phyloP scores from a whole-genome alignment of 2,888 invertebrate species.

The Loripinus fragilis region DNA sequence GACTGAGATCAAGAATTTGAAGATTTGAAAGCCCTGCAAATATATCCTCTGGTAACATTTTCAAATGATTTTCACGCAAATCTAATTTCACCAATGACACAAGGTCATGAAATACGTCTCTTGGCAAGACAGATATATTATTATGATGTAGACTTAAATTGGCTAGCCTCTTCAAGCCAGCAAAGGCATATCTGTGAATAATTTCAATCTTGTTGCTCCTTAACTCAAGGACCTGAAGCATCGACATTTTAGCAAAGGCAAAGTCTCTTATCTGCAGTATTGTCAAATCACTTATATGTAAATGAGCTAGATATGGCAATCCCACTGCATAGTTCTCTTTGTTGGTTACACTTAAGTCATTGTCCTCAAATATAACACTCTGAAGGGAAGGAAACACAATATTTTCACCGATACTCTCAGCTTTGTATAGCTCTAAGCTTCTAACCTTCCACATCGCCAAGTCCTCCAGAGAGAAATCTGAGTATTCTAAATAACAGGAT shows the following conservation, averaged over 20 bases:
- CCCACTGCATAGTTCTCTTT: background rate
- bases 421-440: constrained; percentile 24
- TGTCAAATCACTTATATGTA: constrained; percentile 43
- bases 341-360: background rate
- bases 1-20: constrained; percentile 48
- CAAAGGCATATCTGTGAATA: constrained; percentile 36
- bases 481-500: constrained; percentile 25
- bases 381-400: constrained; percentile 22
- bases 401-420: background rate
- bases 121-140: constrained; percentile 50
- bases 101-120: constrained; percentile 54
- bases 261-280: constrained; percentile 25
- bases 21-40: constrained; percentile 52
- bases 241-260: constrained; percentile 26
- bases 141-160: constrained; percentile 43
- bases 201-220: constrained; percentile 41
- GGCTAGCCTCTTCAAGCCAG: constrained; percentile 25
- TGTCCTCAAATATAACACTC: constrained; percentile 18
- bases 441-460: constrained; percentile 32
- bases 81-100: constrained; percentile 60
- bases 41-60: constrained; percentile 30
- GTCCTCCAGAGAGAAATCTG: constrained; percentile 10
- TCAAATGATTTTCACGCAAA: constrained; percentile 64
- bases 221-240: constrained; percentile 30
- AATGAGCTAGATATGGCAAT: constrained; percentile 30